Percentiles rank a stretch among this genome's conserved stretches.
Conservation (phyloP, 2,113 vertebrate genomes). For the Hipposideros armiger region DNA sequence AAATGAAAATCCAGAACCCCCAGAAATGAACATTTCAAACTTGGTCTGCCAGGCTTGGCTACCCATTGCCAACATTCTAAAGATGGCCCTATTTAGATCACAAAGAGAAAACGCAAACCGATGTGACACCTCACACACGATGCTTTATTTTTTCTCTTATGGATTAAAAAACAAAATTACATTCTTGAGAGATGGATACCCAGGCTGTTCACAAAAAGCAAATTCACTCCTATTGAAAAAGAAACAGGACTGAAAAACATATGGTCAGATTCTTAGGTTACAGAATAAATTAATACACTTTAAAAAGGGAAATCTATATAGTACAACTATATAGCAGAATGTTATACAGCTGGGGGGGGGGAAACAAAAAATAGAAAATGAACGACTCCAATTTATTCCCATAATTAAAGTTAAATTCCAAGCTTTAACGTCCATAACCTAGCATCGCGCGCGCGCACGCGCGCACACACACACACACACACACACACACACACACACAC, state of each 20-base stretch:
- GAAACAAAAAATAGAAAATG: not conserved
- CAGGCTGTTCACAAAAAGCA: constrained; percentile 28
- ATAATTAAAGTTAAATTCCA: constrained; percentile 53
- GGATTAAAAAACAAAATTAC: not conserved
- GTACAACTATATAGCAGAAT: too few species aligned
- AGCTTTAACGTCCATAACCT: not conserved
- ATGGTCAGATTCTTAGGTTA: not conserved
- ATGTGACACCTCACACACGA: not conserved
- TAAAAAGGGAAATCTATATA: not conserved
- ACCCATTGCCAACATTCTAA: not conserved
- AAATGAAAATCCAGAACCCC: constrained; percentile 32
- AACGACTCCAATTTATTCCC: constrained; percentile 17
- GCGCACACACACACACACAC: not conserved
- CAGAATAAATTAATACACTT: not conserved
- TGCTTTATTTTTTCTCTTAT: not conserved
- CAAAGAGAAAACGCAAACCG: not conserved
- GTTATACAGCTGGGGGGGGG: too few species aligned
- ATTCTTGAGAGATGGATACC: not conserved
- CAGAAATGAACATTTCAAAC: constrained; percentile 23
- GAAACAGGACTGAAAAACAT: constrained; percentile 29
- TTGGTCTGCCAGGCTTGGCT: not conserved
- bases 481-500: not conserved
- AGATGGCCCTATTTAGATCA: not conserved
- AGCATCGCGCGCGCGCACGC: not conserved
- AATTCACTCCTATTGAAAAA: constrained; percentile 3